Evolutionary conservation across 37 sponge, comb jelly and placozoan species (phyloP).

Genomic region (Amphimedon queenslandica): DNA sequence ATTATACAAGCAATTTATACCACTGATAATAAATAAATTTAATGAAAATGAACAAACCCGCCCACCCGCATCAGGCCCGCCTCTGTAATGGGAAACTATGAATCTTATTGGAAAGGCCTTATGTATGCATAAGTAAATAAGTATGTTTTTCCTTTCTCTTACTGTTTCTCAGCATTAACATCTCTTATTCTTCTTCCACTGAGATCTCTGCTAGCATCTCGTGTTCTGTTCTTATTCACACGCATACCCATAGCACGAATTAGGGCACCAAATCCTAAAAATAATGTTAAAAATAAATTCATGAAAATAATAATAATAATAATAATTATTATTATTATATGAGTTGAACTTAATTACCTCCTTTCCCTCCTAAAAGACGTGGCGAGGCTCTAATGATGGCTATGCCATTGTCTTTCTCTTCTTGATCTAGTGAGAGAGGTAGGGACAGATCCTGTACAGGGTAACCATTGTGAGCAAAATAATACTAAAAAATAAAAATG

Average conservation of each 20-base stretch:
- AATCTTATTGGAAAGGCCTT: too few relatives aligned
- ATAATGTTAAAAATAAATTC: not conserved
- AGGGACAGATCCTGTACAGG: not conserved
- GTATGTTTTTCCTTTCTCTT: too few relatives aligned
- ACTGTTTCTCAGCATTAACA: conserved; percentile 91
- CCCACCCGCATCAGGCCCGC: too few relatives aligned
- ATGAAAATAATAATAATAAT: not conserved
- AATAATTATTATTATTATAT: not conserved
- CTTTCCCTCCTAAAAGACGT: conserved; percentile 69
- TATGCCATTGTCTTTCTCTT: conserved; percentile 1
- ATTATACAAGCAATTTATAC: too few relatives aligned
- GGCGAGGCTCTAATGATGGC: conserved; percentile 38
- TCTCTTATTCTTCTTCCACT: conserved; percentile 93
- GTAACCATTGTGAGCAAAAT: conserved; percentile 27
- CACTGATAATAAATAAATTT: too few relatives aligned
- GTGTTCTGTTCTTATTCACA: conserved; percentile 79
- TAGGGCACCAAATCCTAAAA: conserved; percentile 95
- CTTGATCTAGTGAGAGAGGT: conserved; percentile 22
- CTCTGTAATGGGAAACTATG: too few relatives aligned
- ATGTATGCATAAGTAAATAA: too few relatives aligned
- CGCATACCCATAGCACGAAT: conserved; percentile 91
- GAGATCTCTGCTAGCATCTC: conserved; percentile 93
- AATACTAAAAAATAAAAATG: conserved; percentile 2
- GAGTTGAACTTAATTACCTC: conserved; percentile 49
- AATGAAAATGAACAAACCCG: too few relatives aligned